These are phyloP conservation scores for Scomberomorus guttatus DNA, from an alignment of 2,797 vertebrate genomes.

Conservation along the genomic window DNA sequence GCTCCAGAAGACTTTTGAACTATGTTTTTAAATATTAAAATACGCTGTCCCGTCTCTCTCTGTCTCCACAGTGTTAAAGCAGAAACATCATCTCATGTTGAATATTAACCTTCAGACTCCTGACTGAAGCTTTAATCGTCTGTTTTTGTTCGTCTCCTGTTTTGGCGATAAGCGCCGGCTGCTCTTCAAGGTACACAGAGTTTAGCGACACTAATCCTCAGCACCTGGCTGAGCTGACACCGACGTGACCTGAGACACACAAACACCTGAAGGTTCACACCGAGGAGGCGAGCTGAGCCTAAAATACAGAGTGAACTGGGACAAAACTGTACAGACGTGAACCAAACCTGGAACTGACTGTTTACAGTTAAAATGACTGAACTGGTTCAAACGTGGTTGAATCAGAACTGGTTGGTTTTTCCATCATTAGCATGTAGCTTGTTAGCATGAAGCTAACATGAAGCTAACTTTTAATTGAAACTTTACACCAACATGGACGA, in stretches of 20 bases:
- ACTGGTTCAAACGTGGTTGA: too few species aligned
- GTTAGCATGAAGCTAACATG: too few species aligned
- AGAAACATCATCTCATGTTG: not conserved
- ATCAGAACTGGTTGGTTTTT: too few species aligned
- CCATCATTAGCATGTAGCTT: too few species aligned
- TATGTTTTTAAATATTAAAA: too few species aligned
- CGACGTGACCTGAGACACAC: constrained; percentile 35
- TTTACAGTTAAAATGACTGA: too few species aligned
- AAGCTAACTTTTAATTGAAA: too few species aligned
- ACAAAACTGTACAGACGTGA: too few species aligned
- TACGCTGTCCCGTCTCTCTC: not conserved
- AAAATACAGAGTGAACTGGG: not conserved
- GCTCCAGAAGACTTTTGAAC: too few species aligned
- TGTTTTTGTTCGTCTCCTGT: constrained; percentile 47
- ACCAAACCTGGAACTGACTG: too few species aligned
- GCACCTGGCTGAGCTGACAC: constrained; percentile 66
- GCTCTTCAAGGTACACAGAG: constrained; percentile 70
- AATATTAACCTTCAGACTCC: constrained; percentile 15
- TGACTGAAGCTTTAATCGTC: constrained; percentile 23
- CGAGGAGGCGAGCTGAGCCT: not conserved
- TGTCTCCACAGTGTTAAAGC: not conserved
- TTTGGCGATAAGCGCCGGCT: constrained; percentile 52
- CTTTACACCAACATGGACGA: too few species aligned
- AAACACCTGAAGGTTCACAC: constrained; percentile 24
- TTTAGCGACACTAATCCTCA: constrained; percentile 75